phyloP scores from a whole-genome alignment of 2,797 vertebrate genomes.

The Xyrichtys novacula region DNA sequence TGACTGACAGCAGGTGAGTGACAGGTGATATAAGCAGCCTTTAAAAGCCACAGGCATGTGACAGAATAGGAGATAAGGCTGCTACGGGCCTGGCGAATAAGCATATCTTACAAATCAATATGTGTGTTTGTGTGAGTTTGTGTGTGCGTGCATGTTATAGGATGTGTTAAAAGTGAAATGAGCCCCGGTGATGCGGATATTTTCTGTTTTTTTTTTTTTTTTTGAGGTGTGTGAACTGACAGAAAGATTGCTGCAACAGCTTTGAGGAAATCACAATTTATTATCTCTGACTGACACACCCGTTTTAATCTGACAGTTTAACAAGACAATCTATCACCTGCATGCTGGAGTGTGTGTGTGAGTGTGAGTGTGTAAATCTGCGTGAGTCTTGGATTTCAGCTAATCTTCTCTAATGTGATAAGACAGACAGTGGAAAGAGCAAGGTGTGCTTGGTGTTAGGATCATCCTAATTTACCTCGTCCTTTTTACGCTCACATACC shows the following conservation, averaged over 20 bases:
- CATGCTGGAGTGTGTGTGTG: not conserved
- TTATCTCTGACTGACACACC: conserved; percentile 32
- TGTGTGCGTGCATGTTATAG: conserved; percentile 1
- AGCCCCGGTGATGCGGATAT: not conserved
- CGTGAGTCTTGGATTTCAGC: not conserved
- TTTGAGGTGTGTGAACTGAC: conserved; percentile 28
- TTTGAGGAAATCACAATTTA: conserved; percentile 2
- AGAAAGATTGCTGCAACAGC: conserved; percentile 13
- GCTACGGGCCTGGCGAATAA: conserved; percentile 38
- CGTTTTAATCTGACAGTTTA: conserved; percentile 45
- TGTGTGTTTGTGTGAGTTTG: conserved; percentile 11
- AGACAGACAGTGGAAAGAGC: conserved; percentile 25
- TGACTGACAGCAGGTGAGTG: conserved; percentile 38
- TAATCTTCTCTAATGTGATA: conserved; percentile 42
- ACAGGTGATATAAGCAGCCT: conserved; percentile 49
- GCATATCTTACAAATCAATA: conserved; percentile 37
- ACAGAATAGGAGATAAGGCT: conserved; percentile 60
- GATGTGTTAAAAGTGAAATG: conserved; percentile 4
- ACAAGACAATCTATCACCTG: conserved; percentile 26
- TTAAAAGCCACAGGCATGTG: conserved; percentile 41
- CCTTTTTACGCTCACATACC: conserved; percentile 2
- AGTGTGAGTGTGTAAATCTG: not conserved
- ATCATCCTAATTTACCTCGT: not conserved
- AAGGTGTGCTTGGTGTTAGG: not conserved
- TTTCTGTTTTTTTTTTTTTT: not conserved